Evolutionary conservation across 23 tunicate genomes (phyloP).

Genomic region (Phallusia fumigata): DNA sequence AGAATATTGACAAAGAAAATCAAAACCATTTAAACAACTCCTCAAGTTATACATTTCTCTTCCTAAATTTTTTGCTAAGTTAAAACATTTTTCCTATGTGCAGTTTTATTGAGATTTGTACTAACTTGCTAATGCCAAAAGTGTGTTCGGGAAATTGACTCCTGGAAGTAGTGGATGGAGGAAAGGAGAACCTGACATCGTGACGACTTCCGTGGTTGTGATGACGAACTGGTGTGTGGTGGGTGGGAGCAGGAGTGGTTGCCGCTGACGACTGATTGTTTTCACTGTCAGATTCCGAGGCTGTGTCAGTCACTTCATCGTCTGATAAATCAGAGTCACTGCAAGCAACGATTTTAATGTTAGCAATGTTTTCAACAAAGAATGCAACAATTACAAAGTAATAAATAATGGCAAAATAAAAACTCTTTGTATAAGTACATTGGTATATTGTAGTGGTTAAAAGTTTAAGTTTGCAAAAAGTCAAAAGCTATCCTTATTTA

Average conservation of each 20-base stretch:
- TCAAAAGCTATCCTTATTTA: no score
- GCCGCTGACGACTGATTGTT: slow-evolving; percentile 59
- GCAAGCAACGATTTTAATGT: no score
- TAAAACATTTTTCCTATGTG: neutral
- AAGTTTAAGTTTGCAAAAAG: no score
- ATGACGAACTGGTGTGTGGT: slow-evolving; percentile 25
- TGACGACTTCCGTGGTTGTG: slow-evolving; percentile 26
- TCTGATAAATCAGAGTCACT: slow-evolving; percentile 29
- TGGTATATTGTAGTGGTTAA: no score
- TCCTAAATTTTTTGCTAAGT: neutral
- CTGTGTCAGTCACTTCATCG: slow-evolving; percentile 91
- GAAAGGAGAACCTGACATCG: slow-evolving; percentile 22
- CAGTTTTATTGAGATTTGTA: no score
- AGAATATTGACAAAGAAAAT: neutral
- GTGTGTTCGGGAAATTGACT: neutral
- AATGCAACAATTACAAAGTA: no score
- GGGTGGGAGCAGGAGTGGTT: slow-evolving; percentile 50
- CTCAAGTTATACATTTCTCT: no score
- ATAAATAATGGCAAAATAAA: no score
- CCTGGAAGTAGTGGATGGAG: neutral
- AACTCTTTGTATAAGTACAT: no score
- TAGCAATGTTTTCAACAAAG: no score
- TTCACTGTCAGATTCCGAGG: slow-evolving; percentile 87
- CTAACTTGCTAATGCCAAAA: neutral
- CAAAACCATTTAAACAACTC: neutral